Evolutionary conservation across 2,113 vertebrate species (phyloP).

Genomic region (Poeciliopsis prolifica): DNA sequence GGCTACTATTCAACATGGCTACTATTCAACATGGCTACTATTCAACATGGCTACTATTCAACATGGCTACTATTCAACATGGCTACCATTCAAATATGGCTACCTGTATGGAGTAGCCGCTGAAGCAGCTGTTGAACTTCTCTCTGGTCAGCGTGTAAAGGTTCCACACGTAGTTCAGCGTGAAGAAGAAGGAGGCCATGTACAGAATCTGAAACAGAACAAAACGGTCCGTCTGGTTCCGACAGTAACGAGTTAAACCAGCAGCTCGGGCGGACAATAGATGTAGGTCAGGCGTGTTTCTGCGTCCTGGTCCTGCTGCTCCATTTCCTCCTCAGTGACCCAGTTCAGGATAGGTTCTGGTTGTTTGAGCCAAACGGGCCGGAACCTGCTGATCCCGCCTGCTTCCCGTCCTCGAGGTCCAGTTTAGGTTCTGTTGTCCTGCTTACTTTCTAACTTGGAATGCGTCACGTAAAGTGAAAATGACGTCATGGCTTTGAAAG

Average conservation of each 20-base stretch:
- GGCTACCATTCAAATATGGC: too few relatives aligned
- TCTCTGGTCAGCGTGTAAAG: slow-evolving; percentile 81
- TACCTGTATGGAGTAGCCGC: slow-evolving; percentile 76
- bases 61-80: too few relatives aligned
- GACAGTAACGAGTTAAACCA: neutral
- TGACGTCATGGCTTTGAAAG: neutral
- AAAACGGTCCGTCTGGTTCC: neutral
- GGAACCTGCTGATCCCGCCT: neutral
- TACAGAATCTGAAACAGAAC: slow-evolving; percentile 82
- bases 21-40: fast-evolving
- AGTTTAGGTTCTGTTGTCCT: too few relatives aligned
- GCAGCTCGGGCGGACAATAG: slow-evolving; percentile 8
- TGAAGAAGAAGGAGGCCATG: slow-evolving; percentile 88
- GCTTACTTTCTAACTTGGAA: neutral
- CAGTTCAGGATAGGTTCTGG: slow-evolving; percentile 10
- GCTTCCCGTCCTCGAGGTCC: too few relatives aligned
- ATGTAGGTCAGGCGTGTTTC: slow-evolving; percentile 62
- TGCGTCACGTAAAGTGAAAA: neutral
- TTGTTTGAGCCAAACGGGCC: neutral
- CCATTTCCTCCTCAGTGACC: slow-evolving; percentile 30
- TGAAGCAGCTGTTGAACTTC: slow-evolving; percentile 69
- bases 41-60: too few relatives aligned
- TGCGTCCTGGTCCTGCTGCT: slow-evolving; percentile 40
- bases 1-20: too few relatives aligned
- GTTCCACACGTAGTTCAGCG: slow-evolving; percentile 87